Evolutionary conservation across 2,113 vertebrate genomes (phyloP).

Genomic region (Phocoena phocoena): DNA sequence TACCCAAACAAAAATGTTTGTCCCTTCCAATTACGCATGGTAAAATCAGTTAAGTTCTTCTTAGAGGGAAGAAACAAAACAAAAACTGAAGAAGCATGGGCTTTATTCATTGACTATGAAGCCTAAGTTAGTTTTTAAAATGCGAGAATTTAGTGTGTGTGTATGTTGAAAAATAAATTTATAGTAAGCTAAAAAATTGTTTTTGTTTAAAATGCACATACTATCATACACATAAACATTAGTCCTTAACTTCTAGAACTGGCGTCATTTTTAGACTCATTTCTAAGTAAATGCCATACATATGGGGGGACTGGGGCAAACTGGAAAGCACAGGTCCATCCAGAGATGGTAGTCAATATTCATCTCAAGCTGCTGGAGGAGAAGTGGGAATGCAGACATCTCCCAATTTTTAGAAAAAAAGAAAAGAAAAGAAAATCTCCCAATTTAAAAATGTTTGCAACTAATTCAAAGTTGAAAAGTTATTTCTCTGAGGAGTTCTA

Average conservation of each 20-base stretch:
- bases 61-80: not conserved
- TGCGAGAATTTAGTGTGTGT: not conserved
- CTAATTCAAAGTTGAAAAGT: not conserved
- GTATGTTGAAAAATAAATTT: not conserved
- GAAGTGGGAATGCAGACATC: not conserved
- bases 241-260: not conserved
- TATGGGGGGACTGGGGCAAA: not conserved
- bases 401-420: not conserved
- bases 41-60: not conserved
- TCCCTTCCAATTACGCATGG: not conserved
- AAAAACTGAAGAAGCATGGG: not conserved
- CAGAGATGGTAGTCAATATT: not conserved
- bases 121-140: not conserved
- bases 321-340: not conserved
- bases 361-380: not conserved
- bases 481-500: not conserved
- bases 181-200: not conserved
- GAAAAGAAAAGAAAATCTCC: not conserved
- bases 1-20: not conserved
- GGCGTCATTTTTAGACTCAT: not conserved
- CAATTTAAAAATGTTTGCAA: slow-evolving; percentile 2
- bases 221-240: not conserved
- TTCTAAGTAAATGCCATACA: not conserved
- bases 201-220: not conserved
- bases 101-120: not conserved